phyloP scores from a whole-genome alignment of 2,888 invertebrate species.

The Phengaris alcon region DNA sequence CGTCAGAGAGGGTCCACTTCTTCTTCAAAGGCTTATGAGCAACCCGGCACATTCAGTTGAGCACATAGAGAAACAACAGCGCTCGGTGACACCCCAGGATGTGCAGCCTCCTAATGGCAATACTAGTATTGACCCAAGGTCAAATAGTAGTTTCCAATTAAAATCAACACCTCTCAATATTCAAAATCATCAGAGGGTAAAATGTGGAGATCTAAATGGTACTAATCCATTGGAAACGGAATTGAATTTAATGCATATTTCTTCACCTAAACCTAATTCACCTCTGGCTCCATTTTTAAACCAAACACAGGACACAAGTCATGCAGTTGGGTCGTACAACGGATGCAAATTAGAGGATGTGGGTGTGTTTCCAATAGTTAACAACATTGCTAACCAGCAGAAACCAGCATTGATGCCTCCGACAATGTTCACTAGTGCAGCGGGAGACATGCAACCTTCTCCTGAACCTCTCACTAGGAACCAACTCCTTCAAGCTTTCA shows the following conservation, averaged over 20 bases:
- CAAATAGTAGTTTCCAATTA: slow-evolving; percentile 60
- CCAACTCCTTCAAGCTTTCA: slow-evolving; percentile 93
- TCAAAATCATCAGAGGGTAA: slow-evolving; percentile 61
- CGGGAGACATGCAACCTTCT: slow-evolving; percentile 63
- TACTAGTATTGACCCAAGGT: slow-evolving; percentile 57
- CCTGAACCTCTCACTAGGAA: slow-evolving; percentile 90
- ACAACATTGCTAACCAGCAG: slow-evolving; percentile 66
- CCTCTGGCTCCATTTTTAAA: slow-evolving; percentile 78
- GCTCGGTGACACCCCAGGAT: slow-evolving; percentile 86
- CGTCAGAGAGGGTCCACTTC: slow-evolving; percentile 80
- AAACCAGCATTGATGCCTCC: slow-evolving; percentile 91
- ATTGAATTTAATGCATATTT: slow-evolving; percentile 74
- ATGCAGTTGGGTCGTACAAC: slow-evolving; percentile 57
- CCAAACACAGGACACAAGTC: slow-evolving; percentile 68
- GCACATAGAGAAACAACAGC: slow-evolving; percentile 92
- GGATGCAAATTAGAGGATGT: slow-evolving; percentile 59
- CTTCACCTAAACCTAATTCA: slow-evolving; percentile 77
- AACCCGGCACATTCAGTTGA: slow-evolving; percentile 91
- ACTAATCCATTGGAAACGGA: slow-evolving; percentile 72
- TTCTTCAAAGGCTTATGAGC: slow-evolving; percentile 89
- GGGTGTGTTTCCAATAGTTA: slow-evolving; percentile 57
- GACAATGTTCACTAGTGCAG: slow-evolving; percentile 87
- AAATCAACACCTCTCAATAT: slow-evolving; percentile 71
- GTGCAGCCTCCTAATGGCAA: slow-evolving; percentile 61
- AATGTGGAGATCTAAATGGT: slow-evolving; percentile 61